A percentile compares a stretch with the other conserved stretches of the same genome.
Conservation (phyloP, 1,140 invertebrate species). For the Tetramorium simillimum region DNA sequence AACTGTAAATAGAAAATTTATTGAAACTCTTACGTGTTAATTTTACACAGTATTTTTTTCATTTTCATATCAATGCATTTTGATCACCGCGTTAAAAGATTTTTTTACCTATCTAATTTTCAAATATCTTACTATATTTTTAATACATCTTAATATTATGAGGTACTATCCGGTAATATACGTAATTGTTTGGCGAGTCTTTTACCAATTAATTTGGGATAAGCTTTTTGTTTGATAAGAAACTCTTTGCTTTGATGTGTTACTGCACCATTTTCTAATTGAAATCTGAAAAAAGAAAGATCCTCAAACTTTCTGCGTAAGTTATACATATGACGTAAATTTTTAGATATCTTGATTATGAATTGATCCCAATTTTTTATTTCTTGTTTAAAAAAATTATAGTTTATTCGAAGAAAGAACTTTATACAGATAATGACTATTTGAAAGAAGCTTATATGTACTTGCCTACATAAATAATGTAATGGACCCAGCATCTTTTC, state of each 20-base stretch:
- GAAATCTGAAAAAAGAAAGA: conserved; percentile 84
- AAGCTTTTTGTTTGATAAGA: conserved; percentile 93
- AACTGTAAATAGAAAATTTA: conserved; percentile 13
- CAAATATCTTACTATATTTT: neutral
- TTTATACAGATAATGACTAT: neutral
- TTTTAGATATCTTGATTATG: neutral
- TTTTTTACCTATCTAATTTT: conserved; percentile 16
- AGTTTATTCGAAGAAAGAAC: neutral
- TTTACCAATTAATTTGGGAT: conserved; percentile 93
- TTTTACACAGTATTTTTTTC: neutral
- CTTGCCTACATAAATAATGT: conserved; percentile 91
- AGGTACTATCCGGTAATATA: conserved; percentile 79
- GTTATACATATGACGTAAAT: neutral
- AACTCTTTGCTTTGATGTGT: conserved; percentile 97
- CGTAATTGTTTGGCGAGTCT: conserved; percentile 88
- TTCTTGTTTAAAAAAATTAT: neutral
- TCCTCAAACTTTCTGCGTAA: conserved; percentile 9
- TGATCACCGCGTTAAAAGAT: neutral
- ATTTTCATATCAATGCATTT: neutral
- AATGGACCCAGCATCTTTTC: conserved; percentile 91
- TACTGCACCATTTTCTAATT: conserved; percentile 95
- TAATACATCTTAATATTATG: conserved; percentile 52
- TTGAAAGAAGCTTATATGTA: neutral
- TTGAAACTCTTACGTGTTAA: neutral
- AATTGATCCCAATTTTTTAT: neutral